A percentile compares a stretch with the other conserved stretches of the same genome.
Evolutionary conservation across 2,113 vertebrate species (phyloP).

Genomic region (Cyprinodon brontotheroides): DNA sequence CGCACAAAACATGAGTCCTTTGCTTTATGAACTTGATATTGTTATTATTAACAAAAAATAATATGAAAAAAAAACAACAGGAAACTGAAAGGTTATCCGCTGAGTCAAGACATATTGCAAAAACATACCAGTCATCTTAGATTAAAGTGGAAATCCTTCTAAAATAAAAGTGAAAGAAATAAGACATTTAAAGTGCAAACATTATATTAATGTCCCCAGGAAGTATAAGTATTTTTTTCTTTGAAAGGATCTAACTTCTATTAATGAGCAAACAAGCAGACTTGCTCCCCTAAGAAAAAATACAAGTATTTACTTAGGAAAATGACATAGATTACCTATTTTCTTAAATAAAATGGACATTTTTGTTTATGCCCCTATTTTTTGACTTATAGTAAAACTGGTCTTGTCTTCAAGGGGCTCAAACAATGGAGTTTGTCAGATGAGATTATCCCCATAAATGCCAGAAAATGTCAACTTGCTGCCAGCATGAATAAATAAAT

Average conservation of each 20-base stretch:
- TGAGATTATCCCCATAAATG: slow-evolving; percentile 35
- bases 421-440: slow-evolving; percentile 36
- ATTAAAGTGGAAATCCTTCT: background rate
- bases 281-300: slow-evolving; percentile 10
- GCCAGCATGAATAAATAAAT: slow-evolving; percentile 49
- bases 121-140: background rate
- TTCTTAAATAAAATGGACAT: slow-evolving; percentile 9
- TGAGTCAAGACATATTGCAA: background rate
- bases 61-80: slow-evolving; percentile 1
- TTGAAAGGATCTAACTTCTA: slow-evolving; percentile 34
- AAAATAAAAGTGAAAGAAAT: slow-evolving; percentile 22
- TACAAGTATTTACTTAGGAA: slow-evolving; percentile 20
- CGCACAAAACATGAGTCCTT: background rate
- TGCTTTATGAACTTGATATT: slow-evolving; percentile 2
- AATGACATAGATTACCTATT: slow-evolving; percentile 6
- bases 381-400: slow-evolving; percentile 3
- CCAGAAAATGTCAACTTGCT: slow-evolving; percentile 57
- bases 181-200: slow-evolving; percentile 26
- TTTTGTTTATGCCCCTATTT: slow-evolving; percentile 6
- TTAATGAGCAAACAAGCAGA: slow-evolving; percentile 4
- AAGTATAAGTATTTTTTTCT: slow-evolving; percentile 19
- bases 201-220: background rate
- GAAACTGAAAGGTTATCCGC: background rate
- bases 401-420: slow-evolving; percentile 28
- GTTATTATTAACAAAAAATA: background rate